A percentile compares a stretch with the other conserved stretches of the same genome.
phyloP scores from a whole-genome alignment of 2,113 vertebrate genomes.

The Peromyscus leucopus region DNA sequence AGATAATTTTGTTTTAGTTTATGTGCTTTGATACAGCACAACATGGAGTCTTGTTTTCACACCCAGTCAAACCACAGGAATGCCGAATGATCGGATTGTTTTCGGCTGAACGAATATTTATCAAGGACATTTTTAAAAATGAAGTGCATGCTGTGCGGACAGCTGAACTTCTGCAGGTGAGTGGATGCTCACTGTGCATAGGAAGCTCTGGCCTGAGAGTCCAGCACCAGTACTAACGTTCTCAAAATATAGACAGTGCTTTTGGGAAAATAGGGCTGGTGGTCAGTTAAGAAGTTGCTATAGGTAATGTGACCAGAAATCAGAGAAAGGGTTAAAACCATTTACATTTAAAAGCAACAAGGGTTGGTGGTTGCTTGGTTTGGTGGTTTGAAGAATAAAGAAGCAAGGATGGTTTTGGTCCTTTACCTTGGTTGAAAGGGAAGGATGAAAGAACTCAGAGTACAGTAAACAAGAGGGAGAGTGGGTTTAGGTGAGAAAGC shows the following conservation, averaged over 20 bases:
- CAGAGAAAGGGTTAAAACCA: neutral
- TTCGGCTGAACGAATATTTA: slow-evolving; percentile 19
- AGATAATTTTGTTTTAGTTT: slow-evolving; percentile 26
- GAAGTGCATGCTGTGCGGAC: neutral
- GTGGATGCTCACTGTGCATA: neutral
- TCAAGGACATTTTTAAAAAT: slow-evolving; percentile 15
- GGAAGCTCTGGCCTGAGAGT: neutral
- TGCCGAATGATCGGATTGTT: neutral
- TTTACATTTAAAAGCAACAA: neutral
- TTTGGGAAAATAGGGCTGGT: neutral
- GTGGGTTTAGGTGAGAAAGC: neutral
- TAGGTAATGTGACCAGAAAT: neutral
- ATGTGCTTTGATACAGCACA: neutral
- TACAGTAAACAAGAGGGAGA: neutral
- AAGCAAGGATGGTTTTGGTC: neutral
- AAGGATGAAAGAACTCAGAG: neutral
- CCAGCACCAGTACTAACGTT: neutral
- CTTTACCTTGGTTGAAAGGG: neutral
- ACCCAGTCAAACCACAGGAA: neutral
- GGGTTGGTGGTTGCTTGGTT: neutral
- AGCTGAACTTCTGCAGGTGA: neutral
- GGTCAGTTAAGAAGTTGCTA: neutral
- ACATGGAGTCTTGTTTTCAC: neutral
- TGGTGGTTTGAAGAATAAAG: neutral
- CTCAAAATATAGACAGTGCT: neutral